Base-by-base conservation (phyloP, 2,797 vertebrate species). In the Poeciliopsis paucimaculata region DNA sequence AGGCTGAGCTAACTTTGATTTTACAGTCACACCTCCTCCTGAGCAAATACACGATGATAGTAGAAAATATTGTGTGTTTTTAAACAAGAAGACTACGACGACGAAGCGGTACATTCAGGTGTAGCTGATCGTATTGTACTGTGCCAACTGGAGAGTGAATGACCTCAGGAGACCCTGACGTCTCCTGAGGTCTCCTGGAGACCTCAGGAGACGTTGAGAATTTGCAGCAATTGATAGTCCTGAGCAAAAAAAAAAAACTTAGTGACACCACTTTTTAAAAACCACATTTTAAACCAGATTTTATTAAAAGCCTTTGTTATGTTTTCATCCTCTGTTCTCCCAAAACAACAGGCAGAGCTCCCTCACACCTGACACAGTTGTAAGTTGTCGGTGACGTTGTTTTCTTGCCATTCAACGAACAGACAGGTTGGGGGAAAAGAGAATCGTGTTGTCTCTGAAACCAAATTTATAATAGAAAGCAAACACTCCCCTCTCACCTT, bases 401-500 rank as follows among this genome's bases (percentile, higher is more conserved):
- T 45, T 79, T 64, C 23, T 76, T 7, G 12, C 36, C 2, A 0
- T 55, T 45, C 71, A 80, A 77, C 23, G 68, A 46, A 74, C 55
- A 72, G 66, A 72, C n/a, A 72, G 13, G 10, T 74, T 73, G 43
- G 43, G 18, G 46, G 20, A 47, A 75, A 72, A 76, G 34, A 77
- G 46, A 78, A 79, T 46, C 70, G 55, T 7, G 41, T 34, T 4
- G 16, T 73, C 23, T 82, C 49, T 72, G 39, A 49, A 82, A 47
- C 71, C 18, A 51, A 80, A 45, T 68, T n/a, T 26, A 79, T 51
- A 51, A 74, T 39, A 28, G n/a, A 41, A n/a, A 46, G 15, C 53
- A 77, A 80, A 74, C 55, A 77, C 51, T 74, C 60, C 36, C 55
- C 16, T 81, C 55, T 80, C 66, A 51, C 73, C 53, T 77, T 72